These are phyloP conservation scores for Pomatorhinus ruficollis DNA, from an alignment of 2,113 vertebrate species.

Conservation along the genomic window DNA sequence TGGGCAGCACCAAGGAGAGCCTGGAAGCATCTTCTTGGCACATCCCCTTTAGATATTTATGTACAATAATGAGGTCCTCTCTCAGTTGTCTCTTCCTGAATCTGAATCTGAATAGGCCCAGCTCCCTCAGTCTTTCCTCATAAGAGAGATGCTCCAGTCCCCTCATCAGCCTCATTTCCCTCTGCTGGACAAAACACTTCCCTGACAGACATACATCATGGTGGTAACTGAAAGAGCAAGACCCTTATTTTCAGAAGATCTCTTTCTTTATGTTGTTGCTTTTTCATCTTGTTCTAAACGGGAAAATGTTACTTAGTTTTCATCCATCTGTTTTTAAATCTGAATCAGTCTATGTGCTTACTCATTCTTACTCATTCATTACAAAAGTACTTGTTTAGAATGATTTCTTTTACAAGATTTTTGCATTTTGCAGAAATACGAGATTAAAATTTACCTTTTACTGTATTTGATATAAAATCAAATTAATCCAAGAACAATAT, in stretches of 20 bases:
- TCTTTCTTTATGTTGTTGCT: neutral
- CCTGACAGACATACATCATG: neutral
- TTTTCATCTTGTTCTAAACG: neutral
- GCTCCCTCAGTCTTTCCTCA: neutral
- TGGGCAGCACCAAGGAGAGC: neutral
- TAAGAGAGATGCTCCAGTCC: neutral
- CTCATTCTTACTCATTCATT: too few species aligned
- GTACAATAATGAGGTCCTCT: neutral
- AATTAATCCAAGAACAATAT: neutral
- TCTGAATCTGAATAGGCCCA: neutral
- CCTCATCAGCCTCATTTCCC: neutral
- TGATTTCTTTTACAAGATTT: neutral
- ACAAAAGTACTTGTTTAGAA: neutral
- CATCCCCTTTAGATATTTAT: neutral
- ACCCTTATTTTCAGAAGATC: neutral
- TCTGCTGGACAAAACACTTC: neutral
- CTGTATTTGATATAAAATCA: neutral
- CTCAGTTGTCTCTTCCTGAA: neutral
- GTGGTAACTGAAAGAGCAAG: neutral
- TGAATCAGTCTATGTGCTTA: neutral
- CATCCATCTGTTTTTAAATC: neutral
- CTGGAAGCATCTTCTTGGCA: neutral
- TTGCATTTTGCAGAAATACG: neutral
- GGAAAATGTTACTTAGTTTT: neutral
- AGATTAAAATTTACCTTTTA: neutral